These are phyloP conservation scores for Stenotaenia linearis DNA, from an alignment of 2,888 invertebrate species.

Conservation along the genomic window DNA sequence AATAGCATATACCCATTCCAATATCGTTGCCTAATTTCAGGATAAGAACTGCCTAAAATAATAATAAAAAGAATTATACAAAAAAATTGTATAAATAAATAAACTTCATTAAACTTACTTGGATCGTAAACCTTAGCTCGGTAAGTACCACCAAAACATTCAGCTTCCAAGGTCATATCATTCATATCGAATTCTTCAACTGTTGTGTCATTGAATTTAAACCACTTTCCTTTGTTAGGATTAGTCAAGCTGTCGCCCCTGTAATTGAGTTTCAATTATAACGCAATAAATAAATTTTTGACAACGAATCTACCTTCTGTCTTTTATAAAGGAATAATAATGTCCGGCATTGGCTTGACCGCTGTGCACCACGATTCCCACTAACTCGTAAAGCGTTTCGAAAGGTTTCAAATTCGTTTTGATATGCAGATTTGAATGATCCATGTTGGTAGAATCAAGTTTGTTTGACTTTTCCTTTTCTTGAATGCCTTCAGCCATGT, in stretches of 20 bases:
- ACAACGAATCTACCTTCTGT: conserved; percentile 40
- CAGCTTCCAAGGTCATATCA: conserved; percentile 48
- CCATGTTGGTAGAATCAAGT: conserved; percentile 24
- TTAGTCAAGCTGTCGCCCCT: conserved; percentile 47
- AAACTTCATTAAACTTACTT: conserved; percentile 39
- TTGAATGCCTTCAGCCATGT: conserved; percentile 50
- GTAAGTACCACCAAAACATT: conserved; percentile 53
- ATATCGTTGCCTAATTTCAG: conserved; percentile 51
- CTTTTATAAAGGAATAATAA: conserved; percentile 52
- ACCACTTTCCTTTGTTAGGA: conserved; percentile 50
- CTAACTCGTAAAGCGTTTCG: conserved; percentile 48
- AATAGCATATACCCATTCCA: conserved; percentile 55
- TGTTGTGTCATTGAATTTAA: conserved; percentile 52
- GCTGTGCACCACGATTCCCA: conserved; percentile 53
- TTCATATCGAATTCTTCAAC: conserved; percentile 52
- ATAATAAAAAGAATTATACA: conserved; percentile 30
- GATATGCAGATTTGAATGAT: conserved; percentile 29
- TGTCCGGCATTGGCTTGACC: conserved; percentile 55
- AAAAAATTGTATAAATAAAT: background rate
- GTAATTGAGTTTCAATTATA: conserved; percentile 34
- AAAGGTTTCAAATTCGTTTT: conserved; percentile 31
- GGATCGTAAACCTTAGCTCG: conserved; percentile 49
- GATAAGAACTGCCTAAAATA: conserved; percentile 43
- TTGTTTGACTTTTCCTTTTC: conserved; percentile 37
- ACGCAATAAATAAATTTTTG: background rate